These are phyloP conservation scores for Machimus rusticus DNA, from an alignment of 2,888 invertebrate species.

Conservation along the genomic window DNA sequence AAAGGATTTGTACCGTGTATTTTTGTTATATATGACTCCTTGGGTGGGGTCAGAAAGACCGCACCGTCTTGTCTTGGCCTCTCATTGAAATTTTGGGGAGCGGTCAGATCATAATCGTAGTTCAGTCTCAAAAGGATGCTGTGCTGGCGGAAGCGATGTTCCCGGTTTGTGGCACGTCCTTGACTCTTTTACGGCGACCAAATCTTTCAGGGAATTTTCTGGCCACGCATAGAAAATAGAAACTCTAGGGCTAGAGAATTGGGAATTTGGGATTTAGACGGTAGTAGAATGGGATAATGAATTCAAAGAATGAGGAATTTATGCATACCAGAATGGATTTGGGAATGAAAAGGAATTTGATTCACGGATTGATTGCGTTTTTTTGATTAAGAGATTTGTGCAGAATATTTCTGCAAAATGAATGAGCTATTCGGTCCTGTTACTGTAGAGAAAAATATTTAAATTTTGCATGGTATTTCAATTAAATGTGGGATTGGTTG, in stretches of 20 bases:
- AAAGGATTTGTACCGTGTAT: neutral
- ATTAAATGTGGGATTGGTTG: neutral
- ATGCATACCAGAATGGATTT: neutral
- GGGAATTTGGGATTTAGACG: neutral
- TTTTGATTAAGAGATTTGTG: neutral
- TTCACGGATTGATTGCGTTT: neutral
- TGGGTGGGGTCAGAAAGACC: neutral
- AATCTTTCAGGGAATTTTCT: neutral
- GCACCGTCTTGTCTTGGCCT: neutral
- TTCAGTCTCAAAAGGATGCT: neutral
- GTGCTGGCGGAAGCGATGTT: neutral
- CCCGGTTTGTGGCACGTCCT: neutral
- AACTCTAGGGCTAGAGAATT: neutral
- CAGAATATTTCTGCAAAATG: neutral
- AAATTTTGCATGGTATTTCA: neutral
- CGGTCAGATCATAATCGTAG: slow-evolving; percentile 5
- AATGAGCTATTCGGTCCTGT: neutral
- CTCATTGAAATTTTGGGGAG: neutral
- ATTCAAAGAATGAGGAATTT: slow-evolving; percentile 6
- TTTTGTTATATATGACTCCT: neutral
- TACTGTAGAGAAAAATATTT: neutral
- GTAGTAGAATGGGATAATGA: neutral
- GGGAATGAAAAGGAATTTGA: neutral
- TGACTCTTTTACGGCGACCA: neutral
- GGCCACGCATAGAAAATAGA: neutral